Evolutionary conservation across 1,140 invertebrate genomes (phyloP).

Genomic region (Papilio polytes): DNA sequence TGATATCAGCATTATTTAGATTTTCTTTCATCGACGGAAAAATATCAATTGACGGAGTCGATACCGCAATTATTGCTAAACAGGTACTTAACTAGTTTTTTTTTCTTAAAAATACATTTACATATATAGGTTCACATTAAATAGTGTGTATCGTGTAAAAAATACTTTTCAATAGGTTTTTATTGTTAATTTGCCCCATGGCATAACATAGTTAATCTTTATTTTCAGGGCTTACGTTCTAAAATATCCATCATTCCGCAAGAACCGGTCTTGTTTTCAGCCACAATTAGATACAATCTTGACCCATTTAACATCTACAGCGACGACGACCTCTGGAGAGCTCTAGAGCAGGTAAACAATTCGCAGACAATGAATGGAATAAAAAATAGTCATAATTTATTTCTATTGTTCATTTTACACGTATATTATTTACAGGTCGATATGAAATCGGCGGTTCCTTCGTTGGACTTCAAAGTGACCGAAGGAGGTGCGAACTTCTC

Average conservation of each 20-base stretch:
- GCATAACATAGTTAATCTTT: conserved; percentile 29
- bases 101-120: too few species aligned
- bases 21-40: conserved; percentile 87
- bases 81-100: conserved; percentile 71
- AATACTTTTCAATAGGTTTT: too few species aligned
- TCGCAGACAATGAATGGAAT: conserved; percentile 35
- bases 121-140: too few species aligned
- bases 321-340: conserved; percentile 87
- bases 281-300: conserved; percentile 88
- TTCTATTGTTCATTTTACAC: conserved; percentile 39
- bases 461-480: conserved; percentile 86
- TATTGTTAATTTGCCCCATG: not conserved
- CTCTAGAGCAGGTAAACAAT: conserved; percentile 85
- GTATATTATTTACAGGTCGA: conserved; percentile 80
- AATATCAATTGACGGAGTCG: conserved; percentile 87
- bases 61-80: conserved; percentile 83
- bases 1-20: conserved; percentile 89
- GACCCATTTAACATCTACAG: conserved; percentile 88
- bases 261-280: conserved; percentile 89
- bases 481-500: conserved; percentile 93
- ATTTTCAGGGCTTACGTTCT: conserved; percentile 67
- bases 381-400: conserved; percentile 40
- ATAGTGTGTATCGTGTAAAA: too few species aligned
- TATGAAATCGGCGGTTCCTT: conserved; percentile 82
- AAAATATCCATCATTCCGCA: conserved; percentile 93